Percentiles rank a stretch among this genome's conserved stretches.
Conservation (phyloP, 2,888 invertebrate species). For the Dicyrtomina minuta region DNA sequence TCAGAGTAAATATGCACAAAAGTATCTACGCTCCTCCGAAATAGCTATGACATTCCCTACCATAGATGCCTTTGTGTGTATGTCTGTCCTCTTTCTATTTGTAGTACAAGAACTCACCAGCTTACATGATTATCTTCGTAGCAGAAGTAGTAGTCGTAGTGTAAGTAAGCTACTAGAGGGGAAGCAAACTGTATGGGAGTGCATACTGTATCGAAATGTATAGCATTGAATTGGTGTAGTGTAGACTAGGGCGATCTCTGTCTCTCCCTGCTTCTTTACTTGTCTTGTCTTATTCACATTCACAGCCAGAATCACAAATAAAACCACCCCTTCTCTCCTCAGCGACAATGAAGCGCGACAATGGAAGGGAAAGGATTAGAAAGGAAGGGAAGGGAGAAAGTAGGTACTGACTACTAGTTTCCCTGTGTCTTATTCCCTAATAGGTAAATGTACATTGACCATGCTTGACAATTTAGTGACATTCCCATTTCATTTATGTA, state of each 20-base stretch:
- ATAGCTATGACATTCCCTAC: slow-evolving; percentile 3
- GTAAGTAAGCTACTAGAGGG: too few species aligned
- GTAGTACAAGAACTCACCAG: too few species aligned
- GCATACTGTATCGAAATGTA: too few species aligned
- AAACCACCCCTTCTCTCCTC: background rate
- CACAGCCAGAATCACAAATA: too few species aligned
- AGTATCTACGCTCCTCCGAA: too few species aligned
- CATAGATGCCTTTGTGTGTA: too few species aligned
- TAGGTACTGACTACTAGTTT: slow-evolving; percentile 5
- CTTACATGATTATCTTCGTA: too few species aligned
- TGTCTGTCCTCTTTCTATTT: slow-evolving; percentile 15
- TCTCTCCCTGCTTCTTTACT: slow-evolving; percentile 13
- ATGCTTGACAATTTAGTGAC: slow-evolving; percentile 19
- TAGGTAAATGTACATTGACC: slow-evolving; percentile 7
- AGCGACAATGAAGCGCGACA: background rate
- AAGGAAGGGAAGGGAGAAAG: background rate
- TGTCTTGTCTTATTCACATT: slow-evolving; percentile 5
- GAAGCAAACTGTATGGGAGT: too few species aligned
- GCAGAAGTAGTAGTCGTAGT: too few species aligned
- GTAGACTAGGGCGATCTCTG: background rate
- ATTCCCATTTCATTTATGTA: slow-evolving; percentile 32
- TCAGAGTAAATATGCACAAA: slow-evolving; percentile 32
- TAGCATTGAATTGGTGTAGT: background rate
- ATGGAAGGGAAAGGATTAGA: background rate
- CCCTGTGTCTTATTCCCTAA: too few species aligned